Percentiles rank a stretch among this genome's conserved stretches.
These are phyloP conservation scores for human DNA, from an alignment of 2,113 vertebrate genomes.

Conservation along the genomic window DNA sequence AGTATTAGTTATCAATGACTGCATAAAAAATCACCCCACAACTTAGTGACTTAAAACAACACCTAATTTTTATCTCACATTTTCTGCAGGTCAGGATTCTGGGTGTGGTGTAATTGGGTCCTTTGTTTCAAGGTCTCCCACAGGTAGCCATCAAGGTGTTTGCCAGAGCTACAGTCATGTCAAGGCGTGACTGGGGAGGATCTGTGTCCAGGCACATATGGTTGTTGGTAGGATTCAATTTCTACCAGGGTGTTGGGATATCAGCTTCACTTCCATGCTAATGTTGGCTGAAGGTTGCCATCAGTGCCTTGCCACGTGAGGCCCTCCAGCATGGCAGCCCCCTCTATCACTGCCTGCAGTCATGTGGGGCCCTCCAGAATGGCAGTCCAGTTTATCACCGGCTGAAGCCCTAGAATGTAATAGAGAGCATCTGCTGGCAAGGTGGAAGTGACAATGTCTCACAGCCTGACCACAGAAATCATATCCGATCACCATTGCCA, in stretches of 20 bases:
- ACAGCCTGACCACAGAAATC: rapidly evolving
- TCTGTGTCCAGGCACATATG: not conserved
- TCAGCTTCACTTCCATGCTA: not conserved
- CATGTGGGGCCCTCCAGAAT: no score
- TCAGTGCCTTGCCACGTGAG: not conserved
- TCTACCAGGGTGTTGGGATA: rapidly evolving
- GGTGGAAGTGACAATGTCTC: rapidly evolving
- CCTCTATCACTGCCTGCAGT: no score
- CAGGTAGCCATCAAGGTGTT: not conserved
- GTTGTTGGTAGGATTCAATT: no score
- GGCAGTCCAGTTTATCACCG: not conserved
- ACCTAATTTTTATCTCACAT: not conserved
- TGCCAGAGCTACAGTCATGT: not conserved
- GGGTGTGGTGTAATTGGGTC: not conserved
- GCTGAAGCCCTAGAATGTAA: not conserved
- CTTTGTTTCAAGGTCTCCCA: not conserved
- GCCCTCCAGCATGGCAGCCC: not conserved
- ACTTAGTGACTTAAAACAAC: not conserved
- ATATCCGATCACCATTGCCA: no score
- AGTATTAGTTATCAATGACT: no score
- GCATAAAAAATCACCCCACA: no score
- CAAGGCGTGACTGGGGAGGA: not conserved
- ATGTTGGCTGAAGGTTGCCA: not conserved
- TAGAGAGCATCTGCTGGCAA: rapidly evolving
- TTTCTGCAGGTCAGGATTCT: no score